phyloP scores from a whole-genome alignment of 1,140 invertebrate species.

The Drosophila ironensis region DNA sequence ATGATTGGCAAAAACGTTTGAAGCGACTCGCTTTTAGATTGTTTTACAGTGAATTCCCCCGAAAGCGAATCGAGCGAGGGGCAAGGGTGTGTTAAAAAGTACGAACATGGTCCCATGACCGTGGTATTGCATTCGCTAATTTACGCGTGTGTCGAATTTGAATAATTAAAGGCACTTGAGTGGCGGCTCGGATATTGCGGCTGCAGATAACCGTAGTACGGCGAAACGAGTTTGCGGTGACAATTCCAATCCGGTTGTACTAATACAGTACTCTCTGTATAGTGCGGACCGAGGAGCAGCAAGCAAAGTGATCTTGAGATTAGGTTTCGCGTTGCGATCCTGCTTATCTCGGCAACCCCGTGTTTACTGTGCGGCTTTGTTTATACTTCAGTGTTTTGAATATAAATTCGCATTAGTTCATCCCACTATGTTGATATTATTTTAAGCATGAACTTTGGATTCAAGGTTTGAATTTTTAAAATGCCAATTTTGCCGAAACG shows the following conservation, averaged over 20 bases:
- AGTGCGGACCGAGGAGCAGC: too few relatives aligned
- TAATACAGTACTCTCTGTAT: not conserved
- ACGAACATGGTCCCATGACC: too few relatives aligned
- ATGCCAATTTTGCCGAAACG: not conserved
- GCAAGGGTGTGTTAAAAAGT: too few relatives aligned
- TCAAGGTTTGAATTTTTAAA: not conserved
- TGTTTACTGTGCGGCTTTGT: not conserved
- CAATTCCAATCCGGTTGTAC: conserved; percentile 11
- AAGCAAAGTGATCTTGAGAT: too few relatives aligned
- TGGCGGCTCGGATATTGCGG: not conserved
- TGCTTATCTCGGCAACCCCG: too few relatives aligned
- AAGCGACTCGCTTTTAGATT: conserved; percentile 28
- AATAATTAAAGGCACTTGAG: not conserved
- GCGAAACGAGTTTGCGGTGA: conserved; percentile 22
- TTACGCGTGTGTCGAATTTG: not conserved
- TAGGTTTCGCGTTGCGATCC: too few relatives aligned
- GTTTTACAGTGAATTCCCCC: conserved; percentile 22
- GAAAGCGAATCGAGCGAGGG: not conserved
- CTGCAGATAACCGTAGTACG: conserved; percentile 2
- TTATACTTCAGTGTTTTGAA: not conserved
- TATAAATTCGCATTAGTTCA: too few relatives aligned
- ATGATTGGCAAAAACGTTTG: conserved; percentile 52
- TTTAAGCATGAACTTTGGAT: not conserved
- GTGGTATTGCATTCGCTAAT: not conserved
- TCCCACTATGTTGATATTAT: not conserved